These are phyloP conservation scores for Aromia moschata DNA, from an alignment of 2,888 invertebrate genomes.

Conservation along the genomic window DNA sequence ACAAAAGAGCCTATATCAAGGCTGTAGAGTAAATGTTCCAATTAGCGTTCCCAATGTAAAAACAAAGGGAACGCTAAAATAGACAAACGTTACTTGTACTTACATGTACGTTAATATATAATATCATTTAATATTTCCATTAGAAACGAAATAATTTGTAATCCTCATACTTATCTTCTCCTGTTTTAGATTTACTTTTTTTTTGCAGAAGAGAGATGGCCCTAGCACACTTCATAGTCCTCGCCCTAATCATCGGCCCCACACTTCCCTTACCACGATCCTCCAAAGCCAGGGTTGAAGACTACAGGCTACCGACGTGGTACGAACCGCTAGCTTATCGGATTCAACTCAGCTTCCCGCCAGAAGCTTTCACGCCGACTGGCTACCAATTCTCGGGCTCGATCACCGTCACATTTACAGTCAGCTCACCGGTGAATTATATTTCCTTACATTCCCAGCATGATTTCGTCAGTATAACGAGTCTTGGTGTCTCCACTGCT, in stretches of 20 bases:
- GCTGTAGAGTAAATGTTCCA: too few relatives aligned
- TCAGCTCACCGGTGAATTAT: not conserved
- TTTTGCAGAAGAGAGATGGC: not conserved
- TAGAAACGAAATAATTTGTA: too few relatives aligned
- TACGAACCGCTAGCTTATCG: constrained; percentile 5
- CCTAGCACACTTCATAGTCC: not conserved
- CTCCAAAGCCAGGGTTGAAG: constrained; percentile 43
- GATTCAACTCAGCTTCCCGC: constrained; percentile 1
- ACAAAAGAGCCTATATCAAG: too few relatives aligned
- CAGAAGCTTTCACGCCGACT: not conserved
- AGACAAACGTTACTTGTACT: too few relatives aligned
- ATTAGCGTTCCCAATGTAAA: too few relatives aligned
- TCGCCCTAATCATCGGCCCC: not conserved
- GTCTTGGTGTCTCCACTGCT: not conserved
- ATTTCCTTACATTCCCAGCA: constrained; percentile 34
- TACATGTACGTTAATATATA: too few relatives aligned
- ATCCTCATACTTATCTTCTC: too few relatives aligned
- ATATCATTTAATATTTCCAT: too few relatives aligned
- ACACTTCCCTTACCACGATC: not conserved
- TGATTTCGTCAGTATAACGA: constrained; percentile 33
- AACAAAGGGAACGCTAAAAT: too few relatives aligned
- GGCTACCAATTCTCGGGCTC: constrained; percentile 21
- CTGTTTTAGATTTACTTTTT: not conserved
- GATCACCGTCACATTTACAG: constrained; percentile 11
- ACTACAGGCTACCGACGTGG: constrained; percentile 7